These are phyloP conservation scores for Cheumatopsyche charites DNA, from an alignment of 1,140 invertebrate species.

Conservation along the genomic window DNA sequence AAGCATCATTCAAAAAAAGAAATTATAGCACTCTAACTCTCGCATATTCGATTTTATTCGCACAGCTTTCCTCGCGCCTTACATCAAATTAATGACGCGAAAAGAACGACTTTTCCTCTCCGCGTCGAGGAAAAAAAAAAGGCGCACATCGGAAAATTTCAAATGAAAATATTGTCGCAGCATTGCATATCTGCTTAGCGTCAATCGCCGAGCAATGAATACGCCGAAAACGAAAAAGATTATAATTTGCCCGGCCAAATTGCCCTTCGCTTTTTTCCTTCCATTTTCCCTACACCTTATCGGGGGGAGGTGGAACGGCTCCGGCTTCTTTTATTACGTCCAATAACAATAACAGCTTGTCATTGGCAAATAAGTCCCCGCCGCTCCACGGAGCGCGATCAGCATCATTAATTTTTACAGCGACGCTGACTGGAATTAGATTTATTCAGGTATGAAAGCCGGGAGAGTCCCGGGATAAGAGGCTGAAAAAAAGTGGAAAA, in stretches of 20 bases:
- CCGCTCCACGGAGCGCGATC: conserved; percentile 28
- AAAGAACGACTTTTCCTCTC: background rate
- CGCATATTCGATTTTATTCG: background rate
- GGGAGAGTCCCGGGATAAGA: conserved; percentile 23
- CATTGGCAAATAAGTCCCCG: conserved; percentile 47
- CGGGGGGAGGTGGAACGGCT: too few species aligned
- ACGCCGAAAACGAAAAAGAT: conserved; percentile 10
- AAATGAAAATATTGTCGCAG: conserved; percentile 22
- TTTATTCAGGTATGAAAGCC: conserved; percentile 42
- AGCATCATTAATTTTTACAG: conserved; percentile 48
- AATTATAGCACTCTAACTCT: background rate
- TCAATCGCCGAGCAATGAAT: conserved; percentile 32
- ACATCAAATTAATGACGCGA: conserved; percentile 25
- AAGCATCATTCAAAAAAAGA: too few species aligned
- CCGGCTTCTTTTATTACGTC: conserved; percentile 45
- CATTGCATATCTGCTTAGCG: conserved; percentile 41
- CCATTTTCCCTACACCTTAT: background rate
- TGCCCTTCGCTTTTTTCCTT: conserved; percentile 20
- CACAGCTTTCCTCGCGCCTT: background rate
- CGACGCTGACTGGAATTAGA: conserved; percentile 44
- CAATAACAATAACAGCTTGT: conserved; percentile 49
- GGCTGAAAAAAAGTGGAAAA: conserved; percentile 23
- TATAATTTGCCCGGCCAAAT: conserved; percentile 32
- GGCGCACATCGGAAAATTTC: background rate
- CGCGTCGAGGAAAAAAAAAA: too few species aligned